Evolutionary conservation across 2,113 vertebrate species (phyloP).

Genomic region (Athene cunicularia): DNA sequence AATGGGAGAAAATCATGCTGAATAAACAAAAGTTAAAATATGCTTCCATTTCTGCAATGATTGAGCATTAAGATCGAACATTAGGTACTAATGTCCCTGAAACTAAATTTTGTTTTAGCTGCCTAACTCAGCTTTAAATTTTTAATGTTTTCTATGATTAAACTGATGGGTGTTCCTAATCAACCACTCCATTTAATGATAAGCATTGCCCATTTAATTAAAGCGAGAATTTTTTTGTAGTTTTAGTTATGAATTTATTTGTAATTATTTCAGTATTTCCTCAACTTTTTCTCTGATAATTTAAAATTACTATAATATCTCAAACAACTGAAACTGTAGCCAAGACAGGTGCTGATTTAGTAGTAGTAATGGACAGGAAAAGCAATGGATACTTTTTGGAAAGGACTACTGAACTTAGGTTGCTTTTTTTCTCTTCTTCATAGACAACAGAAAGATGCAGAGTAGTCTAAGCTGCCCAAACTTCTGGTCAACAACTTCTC

Average conservation of each 20-base stretch:
- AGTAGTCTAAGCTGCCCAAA: background rate
- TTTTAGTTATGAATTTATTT: background rate
- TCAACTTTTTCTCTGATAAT: background rate
- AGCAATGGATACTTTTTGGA: background rate
- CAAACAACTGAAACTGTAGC: background rate
- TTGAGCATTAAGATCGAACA: background rate
- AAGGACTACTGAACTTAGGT: background rate
- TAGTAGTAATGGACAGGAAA: background rate
- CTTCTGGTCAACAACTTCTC: background rate
- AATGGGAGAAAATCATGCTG: background rate
- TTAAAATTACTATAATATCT: background rate
- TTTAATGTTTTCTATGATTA: background rate
- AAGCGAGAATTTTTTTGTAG: background rate
- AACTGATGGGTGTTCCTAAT: background rate
- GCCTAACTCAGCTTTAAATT: background rate
- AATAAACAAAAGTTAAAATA: background rate
- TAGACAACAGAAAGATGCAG: background rate
- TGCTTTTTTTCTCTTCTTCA: background rate
- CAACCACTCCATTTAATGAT: background rate
- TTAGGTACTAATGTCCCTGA: background rate
- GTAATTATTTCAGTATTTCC: background rate
- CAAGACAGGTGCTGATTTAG: background rate
- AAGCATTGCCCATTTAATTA: background rate
- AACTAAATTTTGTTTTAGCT: background rate
- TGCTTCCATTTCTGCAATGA: background rate